Evolutionary conservation across 53 echinoderm and acorn worm genomes (phyloP).

Genomic region (Stichopus horrens): DNA sequence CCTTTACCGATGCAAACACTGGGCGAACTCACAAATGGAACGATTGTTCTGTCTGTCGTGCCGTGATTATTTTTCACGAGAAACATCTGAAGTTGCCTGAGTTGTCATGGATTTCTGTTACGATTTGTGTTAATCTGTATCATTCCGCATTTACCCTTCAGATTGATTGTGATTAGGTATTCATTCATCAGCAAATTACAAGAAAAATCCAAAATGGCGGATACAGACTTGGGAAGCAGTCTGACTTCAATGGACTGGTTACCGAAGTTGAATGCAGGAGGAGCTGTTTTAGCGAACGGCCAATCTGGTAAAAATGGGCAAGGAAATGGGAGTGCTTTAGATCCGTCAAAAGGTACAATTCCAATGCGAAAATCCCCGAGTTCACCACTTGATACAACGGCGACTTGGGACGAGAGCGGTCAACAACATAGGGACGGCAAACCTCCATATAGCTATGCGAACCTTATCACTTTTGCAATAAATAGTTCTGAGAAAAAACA

Average conservation of each 20-base stretch:
- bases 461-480: constrained; percentile 99
- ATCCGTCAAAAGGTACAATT: constrained; percentile 92
- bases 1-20: not conserved
- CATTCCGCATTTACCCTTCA: constrained; percentile 23
- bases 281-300: constrained; percentile 70
- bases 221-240: constrained; percentile 84
- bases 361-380: constrained; percentile 94
- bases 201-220: constrained; percentile 98
- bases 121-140: not conserved
- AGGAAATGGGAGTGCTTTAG: constrained; percentile 65
- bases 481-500: constrained; percentile 93
- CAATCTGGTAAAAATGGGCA: constrained; percentile 70
- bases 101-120: constrained; percentile 7
- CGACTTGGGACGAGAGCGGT: constrained; percentile 78
- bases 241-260: constrained; percentile 99
- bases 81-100: not conserved
- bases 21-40: not conserved
- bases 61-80: not conserved
- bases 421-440: constrained; percentile 86
- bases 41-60: not conserved
- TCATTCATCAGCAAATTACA: constrained; percentile 47
- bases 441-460: constrained; percentile 98
- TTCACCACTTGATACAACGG: constrained; percentile 85
- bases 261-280: constrained; percentile 77
- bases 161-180: constrained; percentile 18